Conservation (phyloP, 2,888 invertebrate species). For the Sarcophaga variegata region DNA sequence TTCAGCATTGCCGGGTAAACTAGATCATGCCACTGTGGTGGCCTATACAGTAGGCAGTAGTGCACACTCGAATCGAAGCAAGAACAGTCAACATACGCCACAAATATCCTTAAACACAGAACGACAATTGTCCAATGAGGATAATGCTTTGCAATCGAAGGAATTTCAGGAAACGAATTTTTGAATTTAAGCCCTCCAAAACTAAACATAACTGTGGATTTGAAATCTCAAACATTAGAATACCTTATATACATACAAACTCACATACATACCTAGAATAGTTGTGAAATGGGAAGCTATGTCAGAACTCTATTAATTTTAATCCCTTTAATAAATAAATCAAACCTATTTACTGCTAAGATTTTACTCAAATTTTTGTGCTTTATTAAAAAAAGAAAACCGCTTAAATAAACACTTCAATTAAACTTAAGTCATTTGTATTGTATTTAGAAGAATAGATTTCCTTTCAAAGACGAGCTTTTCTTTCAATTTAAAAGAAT, state of each 20-base stretch:
- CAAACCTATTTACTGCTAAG: conserved; percentile 18
- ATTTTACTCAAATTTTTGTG: conserved; percentile 43
- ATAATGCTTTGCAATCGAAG: conserved; percentile 77
- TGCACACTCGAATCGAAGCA: not conserved
- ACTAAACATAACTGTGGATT: conserved; percentile 36
- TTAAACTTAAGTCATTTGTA: conserved; percentile 18
- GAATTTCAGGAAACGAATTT: conserved; percentile 81
- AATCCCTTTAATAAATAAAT: not conserved
- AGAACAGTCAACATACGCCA: conserved; percentile 23
- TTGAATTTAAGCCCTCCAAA: conserved; percentile 69
- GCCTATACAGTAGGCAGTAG: conserved; percentile 88
- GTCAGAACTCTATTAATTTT: too few species aligned
- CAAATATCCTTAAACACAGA: conserved; percentile 55
- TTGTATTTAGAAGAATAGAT: not conserved
- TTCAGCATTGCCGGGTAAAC: conserved; percentile 89
- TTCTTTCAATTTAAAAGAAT: conserved; percentile 15
- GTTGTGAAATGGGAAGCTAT: too few species aligned
- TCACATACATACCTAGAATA: too few species aligned
- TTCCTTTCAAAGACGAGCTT: conserved; percentile 6
- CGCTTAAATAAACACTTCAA: not conserved
- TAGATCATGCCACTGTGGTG: conserved; percentile 93
- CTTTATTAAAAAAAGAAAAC: conserved; percentile 27
- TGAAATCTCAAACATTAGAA: conserved; percentile 32
- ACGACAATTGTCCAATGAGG: conserved; percentile 56
- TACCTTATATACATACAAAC: not conserved